These are phyloP conservation scores for Alectura lathami DNA, from an alignment of 2,113 vertebrate genomes.

Conservation along the genomic window DNA sequence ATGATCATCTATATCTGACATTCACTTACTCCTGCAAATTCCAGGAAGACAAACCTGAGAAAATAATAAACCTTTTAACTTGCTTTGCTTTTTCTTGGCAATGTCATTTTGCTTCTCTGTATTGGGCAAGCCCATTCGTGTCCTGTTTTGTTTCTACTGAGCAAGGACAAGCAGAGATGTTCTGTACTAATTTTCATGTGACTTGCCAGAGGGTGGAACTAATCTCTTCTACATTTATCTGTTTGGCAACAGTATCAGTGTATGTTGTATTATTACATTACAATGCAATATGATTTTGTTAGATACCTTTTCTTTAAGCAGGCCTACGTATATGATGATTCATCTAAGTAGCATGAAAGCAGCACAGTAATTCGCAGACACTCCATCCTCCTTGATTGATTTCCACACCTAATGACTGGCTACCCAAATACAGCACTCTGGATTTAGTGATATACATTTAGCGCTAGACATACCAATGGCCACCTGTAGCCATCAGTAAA, in stretches of 20 bases:
- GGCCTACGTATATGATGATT: background rate
- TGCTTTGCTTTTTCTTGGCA: background rate
- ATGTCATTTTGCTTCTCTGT: background rate
- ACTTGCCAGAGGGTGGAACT: background rate
- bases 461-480: background rate
- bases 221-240: background rate
- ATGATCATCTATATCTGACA: background rate
- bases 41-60: background rate
- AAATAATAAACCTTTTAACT: background rate
- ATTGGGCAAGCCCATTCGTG: background rate
- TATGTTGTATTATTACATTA: background rate
- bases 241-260: background rate
- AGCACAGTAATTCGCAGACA: background rate
- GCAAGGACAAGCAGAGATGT: background rate
- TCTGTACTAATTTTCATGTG: background rate
- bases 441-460: background rate
- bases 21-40: background rate
- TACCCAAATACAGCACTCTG: background rate
- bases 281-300: background rate
- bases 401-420: background rate
- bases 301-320: background rate
- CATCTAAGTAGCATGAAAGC: rapidly evolving
- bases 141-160: background rate
- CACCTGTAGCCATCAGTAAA: background rate
- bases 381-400: background rate